Conservation (phyloP, 2,797 vertebrate genomes). For the Acipenser oxyrinchus region DNA sequence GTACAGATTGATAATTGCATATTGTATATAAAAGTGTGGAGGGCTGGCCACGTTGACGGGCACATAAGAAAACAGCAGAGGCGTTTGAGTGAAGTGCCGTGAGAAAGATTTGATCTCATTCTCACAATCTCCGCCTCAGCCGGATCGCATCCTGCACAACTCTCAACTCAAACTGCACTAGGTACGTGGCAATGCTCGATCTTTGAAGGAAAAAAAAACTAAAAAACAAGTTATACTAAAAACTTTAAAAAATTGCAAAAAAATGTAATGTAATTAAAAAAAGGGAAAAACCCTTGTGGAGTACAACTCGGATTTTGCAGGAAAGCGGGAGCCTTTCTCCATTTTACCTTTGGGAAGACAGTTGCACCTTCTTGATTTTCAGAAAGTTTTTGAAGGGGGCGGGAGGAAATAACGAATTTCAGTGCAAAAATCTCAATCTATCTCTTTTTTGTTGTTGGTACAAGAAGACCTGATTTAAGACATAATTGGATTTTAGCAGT, state of each 20-base stretch:
- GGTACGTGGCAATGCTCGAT: constrained; percentile 42
- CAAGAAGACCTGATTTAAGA: background rate
- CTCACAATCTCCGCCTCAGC: constrained; percentile 48
- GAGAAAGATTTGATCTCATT: constrained; percentile 63
- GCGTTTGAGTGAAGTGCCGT: constrained; percentile 62
- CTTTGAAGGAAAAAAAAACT: constrained; percentile 19
- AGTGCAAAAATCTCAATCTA: background rate
- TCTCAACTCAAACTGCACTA: constrained; percentile 47
- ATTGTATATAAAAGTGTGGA: constrained; percentile 58
- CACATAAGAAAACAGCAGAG: constrained; percentile 62
- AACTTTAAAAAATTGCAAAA: background rate
- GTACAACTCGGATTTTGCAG: constrained; percentile 12
- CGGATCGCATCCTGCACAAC: constrained; percentile 48
- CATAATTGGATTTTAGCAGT: background rate
- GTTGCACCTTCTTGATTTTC: constrained; percentile 12
- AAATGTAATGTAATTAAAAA: no score
- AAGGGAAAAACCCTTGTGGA: constrained; percentile 20
- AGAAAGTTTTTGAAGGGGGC: constrained; percentile 14
- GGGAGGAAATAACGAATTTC: background rate
- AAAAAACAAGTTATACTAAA: constrained; percentile 29
- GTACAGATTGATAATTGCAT: constrained; percentile 58
- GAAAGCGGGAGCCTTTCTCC: constrained; percentile 15
- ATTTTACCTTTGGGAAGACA: constrained; percentile 16
- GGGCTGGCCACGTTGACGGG: constrained; percentile 63
- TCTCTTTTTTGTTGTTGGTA: background rate